These are phyloP conservation scores for Colostygia pectinataria DNA, from an alignment of 2,888 invertebrate species.

Conservation along the genomic window DNA sequence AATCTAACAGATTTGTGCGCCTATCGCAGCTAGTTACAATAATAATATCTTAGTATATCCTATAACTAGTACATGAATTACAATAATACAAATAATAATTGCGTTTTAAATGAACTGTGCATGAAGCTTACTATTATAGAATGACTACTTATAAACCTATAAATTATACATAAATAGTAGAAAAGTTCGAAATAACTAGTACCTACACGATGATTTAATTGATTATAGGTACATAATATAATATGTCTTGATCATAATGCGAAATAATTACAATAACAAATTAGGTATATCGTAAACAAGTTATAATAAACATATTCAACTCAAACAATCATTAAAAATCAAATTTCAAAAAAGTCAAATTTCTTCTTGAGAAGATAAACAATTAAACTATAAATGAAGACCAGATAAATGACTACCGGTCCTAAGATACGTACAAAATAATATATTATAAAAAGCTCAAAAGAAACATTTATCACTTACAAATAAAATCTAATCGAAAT, in stretches of 20 bases:
- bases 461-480: too few species aligned
- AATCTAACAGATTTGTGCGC: constrained; percentile 47
- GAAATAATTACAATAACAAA: background rate
- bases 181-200: constrained; percentile 41
- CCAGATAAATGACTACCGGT: too few species aligned
- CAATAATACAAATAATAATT: constrained; percentile 43
- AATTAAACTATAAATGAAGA: background rate
- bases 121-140: constrained; percentile 49
- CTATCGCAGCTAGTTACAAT: constrained; percentile 57
- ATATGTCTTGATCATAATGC: background rate
- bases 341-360: background rate
- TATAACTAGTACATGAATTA: constrained; percentile 56
- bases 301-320: too few species aligned
- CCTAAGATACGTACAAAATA: too few species aligned
- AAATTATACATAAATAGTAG: constrained; percentile 39
- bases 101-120: constrained; percentile 54
- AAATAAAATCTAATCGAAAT: constrained; percentile 5
- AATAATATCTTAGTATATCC: constrained; percentile 54
- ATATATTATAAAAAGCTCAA: too few species aligned
- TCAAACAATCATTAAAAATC: too few species aligned
- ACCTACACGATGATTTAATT: constrained; percentile 38
- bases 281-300: too few species aligned
- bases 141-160: constrained; percentile 33
- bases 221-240: background rate
- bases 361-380: constrained; percentile 3